Base-by-base conservation (phyloP, 2,888 invertebrate species). In the Formica aserva region DNA sequence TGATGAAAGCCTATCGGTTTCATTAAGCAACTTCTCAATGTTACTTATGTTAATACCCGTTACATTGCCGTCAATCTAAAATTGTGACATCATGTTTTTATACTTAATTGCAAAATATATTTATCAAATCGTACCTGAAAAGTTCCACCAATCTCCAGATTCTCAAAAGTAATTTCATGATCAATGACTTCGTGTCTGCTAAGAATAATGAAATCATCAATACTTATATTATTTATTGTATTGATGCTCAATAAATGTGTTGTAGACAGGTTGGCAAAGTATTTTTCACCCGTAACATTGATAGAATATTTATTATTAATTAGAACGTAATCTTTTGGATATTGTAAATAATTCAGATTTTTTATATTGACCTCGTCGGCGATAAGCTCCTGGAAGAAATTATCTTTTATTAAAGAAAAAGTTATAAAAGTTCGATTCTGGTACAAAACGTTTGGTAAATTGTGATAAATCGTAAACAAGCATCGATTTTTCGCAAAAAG, bases 271-370 rank as follows among this genome's bases (percentile, higher is more conserved):
- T 91, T 93, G 6, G 94, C 93, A 81, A 96, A 96, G 48, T 87
- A 91, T 91, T 96, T 96, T 38, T 91, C 89, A 0, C 95, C 96
- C 63, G 88, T 92, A n/a, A 96, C 94, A 3, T 93, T 90, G 29
- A 94, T 92, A 5, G 91, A 88, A 15, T 88, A 67, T 9, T 91
- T 90, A 15, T 93, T 93, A 87, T 94, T 94, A 2, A 92, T 92
- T 84, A 95, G 92, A 5, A 96, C 91, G 86, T 95, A 96, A 48
- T 95, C 95, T 13, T 94, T 92, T 0, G 96, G 96, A 91, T 96
- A 97, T 71, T 91, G 89, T 0, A 96, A 88, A 35, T 91, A 91
- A 89, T 96, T 96, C 11, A 96, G 92, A 52, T 88, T 90, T 26
- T 93, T 89, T 29, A 95, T 91, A 1, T 91, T 84, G 22, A 95